Base-by-base conservation (phyloP, 2,113 vertebrate genomes). In the Triplophysa tibetana region DNA sequence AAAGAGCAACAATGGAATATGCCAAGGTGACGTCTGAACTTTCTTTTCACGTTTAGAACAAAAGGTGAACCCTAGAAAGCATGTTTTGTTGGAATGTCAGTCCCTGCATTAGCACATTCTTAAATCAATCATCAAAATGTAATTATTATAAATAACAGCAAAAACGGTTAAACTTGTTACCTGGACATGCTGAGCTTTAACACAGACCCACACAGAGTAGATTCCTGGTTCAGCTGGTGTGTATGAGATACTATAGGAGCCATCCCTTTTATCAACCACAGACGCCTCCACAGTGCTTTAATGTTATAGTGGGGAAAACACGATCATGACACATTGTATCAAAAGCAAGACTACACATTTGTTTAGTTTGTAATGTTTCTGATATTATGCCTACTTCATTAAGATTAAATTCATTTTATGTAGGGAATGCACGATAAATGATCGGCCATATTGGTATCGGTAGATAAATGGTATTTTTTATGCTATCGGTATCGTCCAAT, bases 1-100 rank as follows among this genome's bases (percentile, higher is more conserved):
- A 99, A 98, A 0, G 94, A 92, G 86, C 96, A 98, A 90, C 97
- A 98, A 89, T 98, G 97, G 81, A 97, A 99, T 2, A 92, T 88
- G 0, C 97, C 96, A 0, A 16, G 56, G 87, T 98, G 97, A 16
- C 84, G 85, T 3, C 86, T 88, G 67, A 91, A 83, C 88, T 90
- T 95, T 48, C 76, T 95, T 84, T 83, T 93, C 87, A 98, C 96
- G 0, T 21, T 85, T 88, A 97, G 84, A 0, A 79, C 65, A 76
- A 97, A 97, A 0, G 96, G 96, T 0, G 97, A 98, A 8, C 95
- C 95, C 96, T 99, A 90, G 52, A 54, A 62, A 48, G 8, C 26
- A 70, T 6, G 52, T 4, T 48, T 58, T 38, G 43, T 7, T 11
- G 16, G n/a, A 14, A 24, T 50, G 56, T 73, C 67, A 56, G 4